Evolutionary conservation across 2,113 vertebrate genomes (phyloP), one percentile per base, ranked within the genome.

Genomic region (Tympanuchus pallidicinctus): DNA sequence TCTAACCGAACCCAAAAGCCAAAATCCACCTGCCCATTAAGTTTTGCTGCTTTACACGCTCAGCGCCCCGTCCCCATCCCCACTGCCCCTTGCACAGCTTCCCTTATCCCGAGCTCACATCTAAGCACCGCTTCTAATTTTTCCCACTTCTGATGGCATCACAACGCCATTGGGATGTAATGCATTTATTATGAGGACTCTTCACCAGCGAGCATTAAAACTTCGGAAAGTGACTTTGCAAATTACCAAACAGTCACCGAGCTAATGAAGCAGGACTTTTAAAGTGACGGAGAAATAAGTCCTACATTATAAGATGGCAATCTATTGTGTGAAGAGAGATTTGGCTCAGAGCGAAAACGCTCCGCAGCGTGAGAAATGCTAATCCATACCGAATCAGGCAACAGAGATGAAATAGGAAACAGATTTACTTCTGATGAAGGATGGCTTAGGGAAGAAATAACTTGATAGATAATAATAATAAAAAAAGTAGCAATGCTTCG

Each of bases 191-290:
- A 84, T 73, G 71, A 72, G 88, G 92, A 86, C 86, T 93, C 94
- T 95, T 93, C 92, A 92, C 95, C 61, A 72, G 94, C 93, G 83
- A 92, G 91, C 61, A 95, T 88, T 94, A 95, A 94, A 96, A 97
- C 95, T 96, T 91, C 81, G 77, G 92, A 97, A 97, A 97, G 96
- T 95, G 96, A 97, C 95, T 97, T 97, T 96, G 95, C 94, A 96
- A 93, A 96, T 92, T 92, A 95, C 93, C 88, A 92, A 96, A 97
- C 95, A 91, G 95, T 95, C 91, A 93, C 92, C 72, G 57, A 82
- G 88, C 91, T 97, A 95, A 97, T 95, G 95, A 97, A 95, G 95
- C 95, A 92, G 84, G 94, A 91, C 95, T 90, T 94, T 89, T 90
- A 86, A 94, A 96, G 94, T 89, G 95, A 93, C 94, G 93, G 92